Evolutionary conservation across 2,113 vertebrate genomes (phyloP), one percentile per base, ranked within the genome.

Genomic region (Oncorhynchus masou): DNA sequence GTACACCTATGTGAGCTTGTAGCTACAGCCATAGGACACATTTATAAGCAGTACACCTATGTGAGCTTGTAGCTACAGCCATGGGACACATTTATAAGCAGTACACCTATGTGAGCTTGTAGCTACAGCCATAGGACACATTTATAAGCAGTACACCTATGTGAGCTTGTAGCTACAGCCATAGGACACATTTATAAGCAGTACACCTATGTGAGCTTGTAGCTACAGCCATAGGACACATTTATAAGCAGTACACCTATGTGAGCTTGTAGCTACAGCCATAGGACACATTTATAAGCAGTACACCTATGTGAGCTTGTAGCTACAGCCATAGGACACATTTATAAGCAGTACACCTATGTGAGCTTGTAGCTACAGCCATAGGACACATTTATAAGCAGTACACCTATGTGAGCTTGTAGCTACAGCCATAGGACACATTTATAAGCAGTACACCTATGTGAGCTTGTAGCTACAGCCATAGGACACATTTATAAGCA

Each of bases 1-100:
- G 34, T 39, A 39, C 34, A 39, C 34, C 1, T 39, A 8, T 0
- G 83, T 94, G 76, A 93, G 88, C 79, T 92, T 25, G 66, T 85
- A 99, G 96, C 88, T 98, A 96, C 0, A 68, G 95, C 79, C n/a
- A n/a, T n/a, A n/a, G n/a, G n/a, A n/a, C 6, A 34, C 31, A 1
- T 34, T 34, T 7, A 39, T 7, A 39, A 39, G 34, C 34, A 7
- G 34, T 39, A 39, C 34, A 39, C 34, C 1, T 39, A 8, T 0
- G 83, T 94, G 76, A 93, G 88, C 79, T 92, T 25, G 66, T 85
- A 99, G 96, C 88, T 98, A 96, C 0, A 68, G 95, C 79, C n/a
- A n/a, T n/a, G n/a, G n/a, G n/a, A n/a, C 6, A 34, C 31, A 1
- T 34, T 34, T 7, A 39, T 7, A 39, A 39, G 34, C 34, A 7